Conservation (phyloP, 2,113 vertebrate species). For the Nicator chloris region DNA sequence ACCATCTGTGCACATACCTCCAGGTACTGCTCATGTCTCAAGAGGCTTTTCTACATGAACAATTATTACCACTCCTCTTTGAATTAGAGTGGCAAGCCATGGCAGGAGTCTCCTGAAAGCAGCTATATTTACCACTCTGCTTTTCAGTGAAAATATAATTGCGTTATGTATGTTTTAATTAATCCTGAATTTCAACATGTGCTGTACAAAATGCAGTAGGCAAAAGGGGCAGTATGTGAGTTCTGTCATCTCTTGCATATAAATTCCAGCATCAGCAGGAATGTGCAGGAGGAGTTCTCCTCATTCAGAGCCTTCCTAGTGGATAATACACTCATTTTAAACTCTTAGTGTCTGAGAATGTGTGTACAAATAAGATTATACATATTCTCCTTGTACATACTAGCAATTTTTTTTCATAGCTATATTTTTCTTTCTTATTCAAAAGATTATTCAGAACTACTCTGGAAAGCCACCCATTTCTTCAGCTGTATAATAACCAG, state of each 20-base stretch:
- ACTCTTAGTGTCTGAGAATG: background rate
- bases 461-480: background rate
- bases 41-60: slow-evolving; percentile 76
- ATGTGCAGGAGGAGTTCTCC: background rate
- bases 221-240: background rate
- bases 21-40: slow-evolving; percentile 80
- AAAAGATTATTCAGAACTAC: background rate
- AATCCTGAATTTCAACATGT: background rate
- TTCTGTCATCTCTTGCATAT: background rate
- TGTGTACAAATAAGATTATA: background rate
- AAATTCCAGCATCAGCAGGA: background rate
- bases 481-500: background rate
- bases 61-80: slow-evolving; percentile 65
- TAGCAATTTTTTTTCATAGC: background rate
- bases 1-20: slow-evolving; percentile 80
- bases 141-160: background rate
- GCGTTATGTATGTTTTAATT: background rate
- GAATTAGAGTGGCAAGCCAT: slow-evolving; percentile 69
- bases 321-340: background rate
- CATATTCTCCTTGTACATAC: background rate
- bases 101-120: slow-evolving; percentile 56
- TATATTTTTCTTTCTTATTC: background rate
- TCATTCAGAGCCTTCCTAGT: background rate
- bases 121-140: slow-evolving; percentile 35
- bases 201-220: background rate